These are phyloP conservation scores for Eurypyga helias DNA, from an alignment of 2,113 vertebrate genomes.

Conservation along the genomic window DNA sequence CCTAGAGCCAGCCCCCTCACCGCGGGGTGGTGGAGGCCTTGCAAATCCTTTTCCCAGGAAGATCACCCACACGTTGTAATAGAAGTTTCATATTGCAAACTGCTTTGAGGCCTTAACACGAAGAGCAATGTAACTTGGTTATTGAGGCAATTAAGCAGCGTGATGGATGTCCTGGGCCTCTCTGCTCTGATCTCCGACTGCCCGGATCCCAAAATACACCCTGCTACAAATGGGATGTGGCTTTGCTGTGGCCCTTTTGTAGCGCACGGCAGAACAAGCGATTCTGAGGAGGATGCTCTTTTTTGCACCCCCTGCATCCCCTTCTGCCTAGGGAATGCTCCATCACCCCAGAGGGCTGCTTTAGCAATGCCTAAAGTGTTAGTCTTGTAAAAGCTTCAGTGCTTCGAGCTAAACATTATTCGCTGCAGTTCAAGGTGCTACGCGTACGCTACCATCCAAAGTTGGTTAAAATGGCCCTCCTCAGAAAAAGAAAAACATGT, in stretches of 20 bases:
- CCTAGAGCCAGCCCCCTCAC: neutral
- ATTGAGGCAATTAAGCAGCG: accelerated
- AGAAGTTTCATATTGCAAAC: neutral
- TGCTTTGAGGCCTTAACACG: neutral
- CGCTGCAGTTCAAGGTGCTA: neutral
- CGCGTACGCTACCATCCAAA: neutral
- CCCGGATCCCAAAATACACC: neutral
- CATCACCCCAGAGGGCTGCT: neutral
- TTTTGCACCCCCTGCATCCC: neutral
- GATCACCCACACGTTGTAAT: neutral
- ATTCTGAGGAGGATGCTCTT: neutral
- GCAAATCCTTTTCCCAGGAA: neutral
- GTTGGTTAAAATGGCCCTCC: neutral
- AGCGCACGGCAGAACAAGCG: accelerated
- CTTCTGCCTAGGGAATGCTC: neutral
- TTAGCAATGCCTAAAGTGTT: neutral
- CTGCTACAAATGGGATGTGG: accelerated
- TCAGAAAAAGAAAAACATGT: neutral
- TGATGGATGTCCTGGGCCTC: neutral
- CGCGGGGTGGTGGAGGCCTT: accelerated
- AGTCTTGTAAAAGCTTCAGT: neutral
- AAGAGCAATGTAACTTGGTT: neutral
- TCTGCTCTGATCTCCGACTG: neutral
- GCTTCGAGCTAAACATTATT: neutral
- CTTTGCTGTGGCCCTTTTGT: neutral